Base-by-base conservation (phyloP, 2,888 invertebrate species). In the Zele albiditarsus region DNA sequence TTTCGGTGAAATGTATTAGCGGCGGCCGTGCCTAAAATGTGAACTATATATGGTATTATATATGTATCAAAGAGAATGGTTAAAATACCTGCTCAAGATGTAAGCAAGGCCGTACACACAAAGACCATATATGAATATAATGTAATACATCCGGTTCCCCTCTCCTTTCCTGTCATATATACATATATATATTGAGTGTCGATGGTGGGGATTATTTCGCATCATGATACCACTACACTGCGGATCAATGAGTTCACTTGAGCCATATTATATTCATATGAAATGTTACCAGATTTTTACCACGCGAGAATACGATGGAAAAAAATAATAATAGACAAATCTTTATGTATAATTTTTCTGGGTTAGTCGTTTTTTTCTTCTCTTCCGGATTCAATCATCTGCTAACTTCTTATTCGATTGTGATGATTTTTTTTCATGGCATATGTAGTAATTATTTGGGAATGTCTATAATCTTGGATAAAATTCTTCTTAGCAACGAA, bases 151-250 rank as follows among this genome's bases (percentile, higher is more conserved):
- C 53, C 53, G 53, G 53, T 53, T 53, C n/a, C 20, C 20, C 53
- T 20, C 53, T n/a, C 53, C 20, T 46, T 46, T n/a, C 20, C 6
- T 53, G 5, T 20, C 20, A 10, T n/a, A 2, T 31, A 2, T 31
- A 2, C 8, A 31, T 31, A 31, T 42, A 46, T 46, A n/a, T 46
- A 46, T n/a, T 5, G 46, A 38, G 38, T 46, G n/a, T 53, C 53
- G n/a, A 53, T 53, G n/a, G 53, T 53, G 20, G 53, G 53, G 53
- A 20, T 53, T 20, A 20, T 53, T 53, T 53, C 53, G 20, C 20
- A 53, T 53, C 53, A 53, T 53, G 53, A 53, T 53, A 20, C 53
- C 53, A 53, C 53, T 53, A 53, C 53, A 53, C 20, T 53, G 20
- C 20, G 53, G 53, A 53, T 53, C 53, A 53, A 53, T 53, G 53